A percentile compares a stretch with the other conserved stretches of the same genome.
Evolutionary conservation across 2,888 invertebrate species (phyloP).

Genomic region (Philonicus albiceps): DNA sequence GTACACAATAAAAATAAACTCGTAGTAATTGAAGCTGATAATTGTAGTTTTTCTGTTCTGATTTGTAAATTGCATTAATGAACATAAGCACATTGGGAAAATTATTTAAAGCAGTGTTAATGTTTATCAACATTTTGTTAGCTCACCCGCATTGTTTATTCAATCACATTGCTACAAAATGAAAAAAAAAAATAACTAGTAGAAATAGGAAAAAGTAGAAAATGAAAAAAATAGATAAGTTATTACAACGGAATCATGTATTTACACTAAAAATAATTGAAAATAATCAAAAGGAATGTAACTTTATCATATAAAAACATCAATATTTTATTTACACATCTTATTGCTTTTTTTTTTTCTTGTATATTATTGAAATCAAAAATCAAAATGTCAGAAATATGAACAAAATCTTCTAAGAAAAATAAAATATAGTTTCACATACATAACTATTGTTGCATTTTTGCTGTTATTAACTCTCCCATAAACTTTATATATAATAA

Average conservation of each 20-base stretch:
- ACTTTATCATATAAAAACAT: not conserved
- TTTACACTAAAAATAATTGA: slow-evolving; percentile 25
- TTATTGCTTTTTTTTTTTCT: no score
- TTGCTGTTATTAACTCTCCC: not conserved
- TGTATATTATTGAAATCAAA: not conserved
- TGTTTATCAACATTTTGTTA: not conserved
- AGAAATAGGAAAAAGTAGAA: not conserved
- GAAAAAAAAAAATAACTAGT: not conserved
- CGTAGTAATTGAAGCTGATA: not conserved
- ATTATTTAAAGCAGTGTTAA: not conserved
- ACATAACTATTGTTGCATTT: not conserved
- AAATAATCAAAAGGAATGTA: not conserved
- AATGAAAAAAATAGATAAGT: slow-evolving; percentile 14
- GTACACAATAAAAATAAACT: not conserved
- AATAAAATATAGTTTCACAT: not conserved
- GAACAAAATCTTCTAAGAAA: not conserved
- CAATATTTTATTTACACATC: not conserved
- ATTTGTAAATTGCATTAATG: not conserved
- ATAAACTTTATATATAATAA: not conserved
- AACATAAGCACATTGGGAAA: not conserved
- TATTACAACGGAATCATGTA: slow-evolving; percentile 32
- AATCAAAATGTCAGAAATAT: not conserved
- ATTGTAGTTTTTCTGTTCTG: not conserved
- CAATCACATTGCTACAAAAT: slow-evolving; percentile 13
- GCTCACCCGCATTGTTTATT: slow-evolving; percentile 1